Evolutionary conservation across 37 sponge, comb jelly and placozoan genomes (phyloP).

Genomic region (Mnemiopsis leidyi): DNA sequence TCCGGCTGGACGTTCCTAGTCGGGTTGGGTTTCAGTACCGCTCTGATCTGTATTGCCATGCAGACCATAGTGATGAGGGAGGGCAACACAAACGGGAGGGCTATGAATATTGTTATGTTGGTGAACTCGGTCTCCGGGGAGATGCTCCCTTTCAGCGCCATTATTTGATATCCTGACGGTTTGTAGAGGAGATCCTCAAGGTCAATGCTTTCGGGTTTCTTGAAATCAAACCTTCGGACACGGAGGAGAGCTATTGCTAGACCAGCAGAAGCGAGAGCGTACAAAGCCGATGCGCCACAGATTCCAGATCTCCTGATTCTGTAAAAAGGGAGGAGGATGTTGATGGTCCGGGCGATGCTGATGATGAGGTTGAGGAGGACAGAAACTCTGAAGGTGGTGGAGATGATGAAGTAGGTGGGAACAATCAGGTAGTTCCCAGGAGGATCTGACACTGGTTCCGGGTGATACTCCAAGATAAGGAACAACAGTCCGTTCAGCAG

Average conservation of each 20-base stretch:
- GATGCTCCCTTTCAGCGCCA: not conserved
- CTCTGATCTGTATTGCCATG: not conserved
- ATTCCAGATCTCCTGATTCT: not conserved
- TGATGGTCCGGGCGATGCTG: not conserved
- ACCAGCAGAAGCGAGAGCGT: not conserved
- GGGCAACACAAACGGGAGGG: not conserved
- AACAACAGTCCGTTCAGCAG: not conserved
- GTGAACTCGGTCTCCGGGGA: not conserved
- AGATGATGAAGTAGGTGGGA: conserved; percentile 10
- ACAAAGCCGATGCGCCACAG: not conserved
- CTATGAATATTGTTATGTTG: not conserved
- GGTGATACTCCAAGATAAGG: not conserved
- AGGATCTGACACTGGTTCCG: not conserved
- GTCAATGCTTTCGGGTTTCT: not conserved
- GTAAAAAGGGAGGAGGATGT: conserved; percentile 9
- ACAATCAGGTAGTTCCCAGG: not conserved
- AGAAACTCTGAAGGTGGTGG: conserved; percentile 30
- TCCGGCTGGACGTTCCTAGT: not conserved
- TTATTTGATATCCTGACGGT: not conserved
- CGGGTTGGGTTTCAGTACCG: not conserved
- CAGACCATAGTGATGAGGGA: not conserved
- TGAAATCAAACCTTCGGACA: not conserved
- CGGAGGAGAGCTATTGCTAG: not conserved
- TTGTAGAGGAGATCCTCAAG: not conserved
- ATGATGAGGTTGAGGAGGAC: conserved; percentile 24